Evolutionary conservation across 2,888 invertebrate genomes (phyloP), one percentile per base, ranked within the genome.

Genomic region (Ramazzottius varieornatus): DNA sequence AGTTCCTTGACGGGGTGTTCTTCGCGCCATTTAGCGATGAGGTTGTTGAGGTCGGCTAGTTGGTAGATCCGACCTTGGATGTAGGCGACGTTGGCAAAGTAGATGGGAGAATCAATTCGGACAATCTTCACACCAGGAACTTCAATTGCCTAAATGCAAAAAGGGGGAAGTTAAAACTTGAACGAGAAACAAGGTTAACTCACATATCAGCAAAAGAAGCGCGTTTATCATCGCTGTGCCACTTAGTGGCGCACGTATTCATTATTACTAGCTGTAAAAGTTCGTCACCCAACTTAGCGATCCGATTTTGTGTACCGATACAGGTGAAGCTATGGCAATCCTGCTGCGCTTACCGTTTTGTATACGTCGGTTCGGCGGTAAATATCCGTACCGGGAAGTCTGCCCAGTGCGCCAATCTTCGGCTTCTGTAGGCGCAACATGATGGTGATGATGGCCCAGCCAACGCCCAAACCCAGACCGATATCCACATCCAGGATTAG

Each of bases 281-380:
- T n/a, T n/a, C n/a, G n/a, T n/a, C n/a, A n/a, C n/a, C n/a, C n/a
- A n/a, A n/a, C n/a, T n/a, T n/a, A n/a, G n/a, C n/a, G n/a, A n/a
- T n/a, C n/a, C n/a, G n/a, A n/a, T n/a, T n/a, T n/a, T n/a, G n/a
- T n/a, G n/a, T n/a, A n/a, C n/a, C n/a, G n/a, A n/a, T n/a, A n/a
- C n/a, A n/a, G n/a, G n/a, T n/a, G n/a, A n/a, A n/a, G n/a, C n/a
- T n/a, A n/a, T n/a, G n/a, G n/a, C 40, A 20, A 13, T 40, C 40
- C 20, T 40, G 8, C 40, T 40, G 8, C 40, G 29, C 54, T 54
- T 29, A 54, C 54, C n/a, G 54, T 54, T 54, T 29, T 54, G 54
- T 54, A 54, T 8, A 54, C 54, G 54, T 54, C 54, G 4, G 54
- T 54, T 8, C 54, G 54, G 29, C 54, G 54, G 54, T 54, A 54